A percentile compares a stretch with the other conserved stretches of the same genome.
phyloP scores from a whole-genome alignment of 2,113 vertebrate species.

The Nicator chloris region DNA sequence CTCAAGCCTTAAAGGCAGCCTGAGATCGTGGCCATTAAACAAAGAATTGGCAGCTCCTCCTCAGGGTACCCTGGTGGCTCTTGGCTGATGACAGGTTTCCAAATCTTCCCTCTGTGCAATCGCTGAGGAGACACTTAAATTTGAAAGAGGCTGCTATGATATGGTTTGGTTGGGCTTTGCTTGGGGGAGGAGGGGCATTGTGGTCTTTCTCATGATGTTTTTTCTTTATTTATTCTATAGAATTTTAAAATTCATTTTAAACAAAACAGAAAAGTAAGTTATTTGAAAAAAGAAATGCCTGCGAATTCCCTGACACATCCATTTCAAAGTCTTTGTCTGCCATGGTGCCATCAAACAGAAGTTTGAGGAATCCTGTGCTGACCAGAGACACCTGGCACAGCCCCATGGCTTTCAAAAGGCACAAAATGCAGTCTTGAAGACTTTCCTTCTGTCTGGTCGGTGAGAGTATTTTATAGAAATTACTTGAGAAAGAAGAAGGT shows the following conservation, averaged over 20 bases:
- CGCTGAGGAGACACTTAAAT: not conserved
- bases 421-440: not conserved
- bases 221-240: not conserved
- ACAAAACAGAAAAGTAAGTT: not conserved
- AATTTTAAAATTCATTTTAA: not conserved
- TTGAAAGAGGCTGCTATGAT: rapidly evolving
- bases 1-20: not conserved
- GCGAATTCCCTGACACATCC: not conserved
- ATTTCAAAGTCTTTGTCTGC: not conserved
- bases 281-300: not conserved
- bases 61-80: not conserved
- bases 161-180: not conserved
- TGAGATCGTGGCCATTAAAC: not conserved
- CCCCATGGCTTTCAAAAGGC: not conserved
- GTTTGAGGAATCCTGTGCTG: not conserved
- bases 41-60: not conserved
- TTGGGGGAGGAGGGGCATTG: not conserved
- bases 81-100: not conserved
- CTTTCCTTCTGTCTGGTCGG: rapidly evolving
- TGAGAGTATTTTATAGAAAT: not conserved
- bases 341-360: not conserved
- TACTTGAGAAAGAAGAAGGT: not conserved
- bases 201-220: not conserved
- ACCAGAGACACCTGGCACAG: not conserved
- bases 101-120: not conserved